Base-by-base conservation (phyloP, 2,888 invertebrate species). In the Drosophila dives region DNA sequence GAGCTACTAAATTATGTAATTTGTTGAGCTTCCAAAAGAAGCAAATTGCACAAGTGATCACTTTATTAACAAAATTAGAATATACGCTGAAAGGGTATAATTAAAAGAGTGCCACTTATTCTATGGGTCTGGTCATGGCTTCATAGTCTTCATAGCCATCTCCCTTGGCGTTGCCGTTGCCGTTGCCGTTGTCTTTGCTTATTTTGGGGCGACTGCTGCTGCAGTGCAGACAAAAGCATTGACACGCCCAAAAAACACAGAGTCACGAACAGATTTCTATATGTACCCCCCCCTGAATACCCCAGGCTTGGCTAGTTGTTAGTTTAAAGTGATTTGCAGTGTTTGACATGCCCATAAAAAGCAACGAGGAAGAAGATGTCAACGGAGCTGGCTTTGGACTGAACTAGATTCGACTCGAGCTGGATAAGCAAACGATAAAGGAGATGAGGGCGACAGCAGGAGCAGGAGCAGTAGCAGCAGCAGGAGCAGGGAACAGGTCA, bases 321-420 rank as follows among this genome's bases (percentile, higher is more conserved):
- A 89, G 90, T 80, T 90, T 90, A 88, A 86, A 86, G 86, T 90
- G 86, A 86, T 90, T 86, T 86, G 90, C 86, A 86, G 79, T 89
- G 90, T 90, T 86, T 90, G 90, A 86, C 88, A 88, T 86, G 90
- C 70, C 90, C 73, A 87, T 89, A 85, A 85, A 89, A 85, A 82
- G 86, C 75, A 74, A 85, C 86, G 86, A 86, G 79, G 45, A 74
- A 33, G 64, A 71, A 82, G 65, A 73, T 81, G 67, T 23, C 29
- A 40, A 40, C n/a, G n/a, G 64, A 64, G 56, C 76, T 54, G 49
- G 58, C 65, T 63, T 68, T 62, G 58, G 64, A 72, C 58, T 40
- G 23, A 33, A 49, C 45, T 54, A 49, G 38, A 42, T 36, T 32
- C 36, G 51, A 38, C 17, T 54, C 12, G n/a, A 55, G 54, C 20